These are phyloP conservation scores for Oreochromis spilurus DNA, from an alignment of 2,113 vertebrate genomes.

Conservation along the genomic window DNA sequence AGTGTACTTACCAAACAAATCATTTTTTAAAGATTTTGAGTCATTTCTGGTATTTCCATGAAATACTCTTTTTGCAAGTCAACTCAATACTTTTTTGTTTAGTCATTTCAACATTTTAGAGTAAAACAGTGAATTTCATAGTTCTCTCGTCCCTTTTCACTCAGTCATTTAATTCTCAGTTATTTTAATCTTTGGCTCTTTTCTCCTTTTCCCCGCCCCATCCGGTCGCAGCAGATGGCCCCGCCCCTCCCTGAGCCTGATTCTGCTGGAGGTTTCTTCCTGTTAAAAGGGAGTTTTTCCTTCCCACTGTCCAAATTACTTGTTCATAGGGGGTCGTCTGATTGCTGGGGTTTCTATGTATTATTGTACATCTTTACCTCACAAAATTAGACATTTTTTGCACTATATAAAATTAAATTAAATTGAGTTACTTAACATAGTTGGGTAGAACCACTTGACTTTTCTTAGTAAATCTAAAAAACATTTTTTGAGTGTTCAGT, in stretches of 20 bases:
- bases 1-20: neutral
- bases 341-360: neutral
- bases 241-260: accelerated
- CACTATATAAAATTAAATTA: neutral
- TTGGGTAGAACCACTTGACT: neutral
- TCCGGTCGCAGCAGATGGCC: accelerated
- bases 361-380: neutral
- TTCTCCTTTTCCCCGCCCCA: neutral
- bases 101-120: neutral
- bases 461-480: neutral
- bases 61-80: neutral
- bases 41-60: neutral
- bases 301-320: neutral
- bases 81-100: neutral
- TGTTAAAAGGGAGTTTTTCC: neutral
- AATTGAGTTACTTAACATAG: neutral
- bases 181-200: neutral
- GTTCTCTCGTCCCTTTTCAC: neutral
- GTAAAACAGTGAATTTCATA: neutral
- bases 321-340: neutral
- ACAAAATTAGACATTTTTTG: neutral
- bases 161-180: neutral
- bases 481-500: neutral
- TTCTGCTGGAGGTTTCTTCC: accelerated
- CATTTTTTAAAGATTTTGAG: neutral